Evolutionary conservation across 1,140 invertebrate species (phyloP).

Genomic region (Eciton burchellii): DNA sequence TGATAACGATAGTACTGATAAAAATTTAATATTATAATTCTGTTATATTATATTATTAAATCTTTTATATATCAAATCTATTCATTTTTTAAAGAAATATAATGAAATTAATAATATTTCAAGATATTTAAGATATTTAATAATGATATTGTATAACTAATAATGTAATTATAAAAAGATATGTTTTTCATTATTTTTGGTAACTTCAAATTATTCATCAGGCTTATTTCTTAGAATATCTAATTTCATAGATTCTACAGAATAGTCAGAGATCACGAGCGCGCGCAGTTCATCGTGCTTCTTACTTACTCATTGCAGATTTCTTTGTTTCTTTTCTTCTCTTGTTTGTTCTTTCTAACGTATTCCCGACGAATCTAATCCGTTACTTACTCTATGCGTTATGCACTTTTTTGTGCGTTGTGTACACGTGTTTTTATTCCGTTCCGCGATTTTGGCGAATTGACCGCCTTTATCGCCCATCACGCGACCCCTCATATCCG

Average conservation of each 20-base stretch:
- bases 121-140: too few relatives aligned
- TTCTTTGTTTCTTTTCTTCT: slow-evolving; percentile 82
- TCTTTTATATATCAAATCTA: too few relatives aligned
- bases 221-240: background rate
- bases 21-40: too few relatives aligned
- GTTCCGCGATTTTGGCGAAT: background rate
- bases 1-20: too few relatives aligned
- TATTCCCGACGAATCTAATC: slow-evolving; percentile 68
- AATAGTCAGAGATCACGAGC: slow-evolving; percentile 65
- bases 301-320: slow-evolving; percentile 80
- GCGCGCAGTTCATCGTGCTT: slow-evolving; percentile 79
- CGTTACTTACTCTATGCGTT: slow-evolving; percentile 26
- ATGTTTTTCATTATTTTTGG: background rate
- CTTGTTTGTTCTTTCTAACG: slow-evolving; percentile 80
- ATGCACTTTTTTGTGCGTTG: slow-evolving; percentile 49
- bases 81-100: too few relatives aligned
- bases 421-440: slow-evolving; percentile 24
- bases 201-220: background rate
- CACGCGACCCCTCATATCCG: background rate
- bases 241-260: background rate
- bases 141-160: too few relatives aligned
- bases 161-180: too few relatives aligned
- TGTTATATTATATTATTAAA: too few relatives aligned
- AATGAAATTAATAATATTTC: too few relatives aligned
- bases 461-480: background rate